Conservation (phyloP, 2,888 invertebrate species). For the Microchrysa polita region DNA sequence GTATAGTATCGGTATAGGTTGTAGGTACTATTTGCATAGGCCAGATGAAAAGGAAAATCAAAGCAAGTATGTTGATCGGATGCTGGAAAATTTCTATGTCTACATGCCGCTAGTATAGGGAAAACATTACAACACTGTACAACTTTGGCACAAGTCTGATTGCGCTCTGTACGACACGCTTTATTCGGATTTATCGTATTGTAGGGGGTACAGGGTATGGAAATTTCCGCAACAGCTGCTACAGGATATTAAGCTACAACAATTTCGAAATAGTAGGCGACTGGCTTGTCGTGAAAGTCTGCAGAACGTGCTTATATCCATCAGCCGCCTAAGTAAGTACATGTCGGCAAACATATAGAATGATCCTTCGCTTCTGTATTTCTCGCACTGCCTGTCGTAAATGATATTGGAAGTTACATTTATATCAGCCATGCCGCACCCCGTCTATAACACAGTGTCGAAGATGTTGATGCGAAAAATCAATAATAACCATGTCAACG, state of each 20-base stretch:
- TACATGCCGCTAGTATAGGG: slow-evolving; percentile 19
- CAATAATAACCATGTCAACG: slow-evolving; percentile 44
- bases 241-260: slow-evolving; percentile 41
- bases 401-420: background rate
- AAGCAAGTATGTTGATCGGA: slow-evolving; percentile 21
- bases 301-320: slow-evolving; percentile 26
- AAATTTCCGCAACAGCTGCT: slow-evolving; percentile 43
- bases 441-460: no score
- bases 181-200: background rate
- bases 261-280: slow-evolving; percentile 8
- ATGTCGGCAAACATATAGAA: background rate
- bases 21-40: background rate
- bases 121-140: background rate
- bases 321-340: background rate
- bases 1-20: no score
- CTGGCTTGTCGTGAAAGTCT: background rate
- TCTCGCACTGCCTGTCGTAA: background rate
- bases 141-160: slow-evolving; percentile 19
- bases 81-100: slow-evolving; percentile 1
- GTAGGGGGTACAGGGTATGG: slow-evolving; percentile 39
- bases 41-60: slow-evolving; percentile 34
- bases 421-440: no score
- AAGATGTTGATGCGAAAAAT: slow-evolving; percentile 14
- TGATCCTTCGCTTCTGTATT: background rate
- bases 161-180: background rate